Conservation (phyloP, 2,797 vertebrate species). For the Poecilia wingei region DNA sequence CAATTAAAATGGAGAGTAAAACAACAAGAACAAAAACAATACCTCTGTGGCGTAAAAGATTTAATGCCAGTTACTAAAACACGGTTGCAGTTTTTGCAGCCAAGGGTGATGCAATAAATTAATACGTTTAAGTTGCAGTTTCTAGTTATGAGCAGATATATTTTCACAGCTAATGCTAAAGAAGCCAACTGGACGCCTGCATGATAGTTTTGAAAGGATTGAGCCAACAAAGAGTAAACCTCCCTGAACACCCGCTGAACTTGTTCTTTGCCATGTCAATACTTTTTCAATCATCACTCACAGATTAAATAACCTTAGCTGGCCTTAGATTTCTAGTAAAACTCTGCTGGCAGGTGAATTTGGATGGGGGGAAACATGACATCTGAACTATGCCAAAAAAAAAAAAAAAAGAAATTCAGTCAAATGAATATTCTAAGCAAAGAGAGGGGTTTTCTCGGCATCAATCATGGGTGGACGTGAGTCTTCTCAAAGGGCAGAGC, state of each 20-base stretch:
- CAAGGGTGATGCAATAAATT: neutral
- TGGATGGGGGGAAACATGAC: neutral
- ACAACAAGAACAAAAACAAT: neutral
- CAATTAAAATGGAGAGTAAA: neutral
- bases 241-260: neutral
- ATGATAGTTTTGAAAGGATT: neutral
- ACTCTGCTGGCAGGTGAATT: neutral
- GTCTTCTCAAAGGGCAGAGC: neutral
- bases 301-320: neutral
- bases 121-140: neutral
- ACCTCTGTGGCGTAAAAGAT: neutral
- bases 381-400: neutral
- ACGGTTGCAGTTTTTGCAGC: neutral
- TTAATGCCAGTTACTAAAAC: neutral
- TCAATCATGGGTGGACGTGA: neutral
- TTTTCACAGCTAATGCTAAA: neutral
- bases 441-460: neutral
- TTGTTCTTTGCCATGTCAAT: neutral
- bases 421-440: neutral
- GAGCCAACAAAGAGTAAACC: neutral
- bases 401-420: neutral
- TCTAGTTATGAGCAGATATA: neutral
- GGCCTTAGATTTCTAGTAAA: neutral
- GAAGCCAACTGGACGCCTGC: neutral
- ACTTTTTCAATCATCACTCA: neutral